Evolutionary conservation across 2,888 invertebrate species (phyloP).

Genomic region (Chymomyza amoena): DNA sequence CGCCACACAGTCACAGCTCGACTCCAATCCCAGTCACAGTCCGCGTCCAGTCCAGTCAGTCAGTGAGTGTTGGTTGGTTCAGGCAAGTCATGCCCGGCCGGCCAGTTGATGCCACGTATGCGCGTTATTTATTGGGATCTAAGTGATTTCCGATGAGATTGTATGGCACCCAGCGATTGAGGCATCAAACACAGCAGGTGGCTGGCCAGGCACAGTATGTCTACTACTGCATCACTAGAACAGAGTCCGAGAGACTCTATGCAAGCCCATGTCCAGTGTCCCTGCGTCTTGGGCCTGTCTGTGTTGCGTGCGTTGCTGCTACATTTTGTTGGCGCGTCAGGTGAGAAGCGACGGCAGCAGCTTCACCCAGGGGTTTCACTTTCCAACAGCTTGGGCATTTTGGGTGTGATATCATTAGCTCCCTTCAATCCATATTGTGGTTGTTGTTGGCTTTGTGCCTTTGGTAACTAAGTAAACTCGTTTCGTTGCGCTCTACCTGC

Average conservation of each 20-base stretch:
- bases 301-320: constrained; percentile 8
- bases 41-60: neutral
- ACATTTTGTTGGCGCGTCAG: constrained; percentile 73
- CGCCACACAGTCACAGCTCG: neutral
- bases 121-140: constrained; percentile 78
- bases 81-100: constrained; percentile 7
- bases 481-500: constrained; percentile 50
- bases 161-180: constrained; percentile 72
- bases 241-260: neutral
- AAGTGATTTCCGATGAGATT: constrained; percentile 79
- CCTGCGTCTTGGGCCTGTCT: neutral
- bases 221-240: neutral
- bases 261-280: neutral
- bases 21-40: neutral
- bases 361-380: constrained; percentile 54
- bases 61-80: neutral
- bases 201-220: constrained; percentile 29
- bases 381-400: constrained; percentile 41
- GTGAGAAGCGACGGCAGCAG: constrained; percentile 65
- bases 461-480: constrained; percentile 40
- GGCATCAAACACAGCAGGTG: constrained; percentile 76
- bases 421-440: constrained; percentile 33
- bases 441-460: constrained; percentile 7
- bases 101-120: constrained; percentile 41
- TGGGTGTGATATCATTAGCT: constrained; percentile 73